Evolutionary conservation across 2,888 invertebrate species (phyloP).

Genomic region (Andrena marginata): DNA sequence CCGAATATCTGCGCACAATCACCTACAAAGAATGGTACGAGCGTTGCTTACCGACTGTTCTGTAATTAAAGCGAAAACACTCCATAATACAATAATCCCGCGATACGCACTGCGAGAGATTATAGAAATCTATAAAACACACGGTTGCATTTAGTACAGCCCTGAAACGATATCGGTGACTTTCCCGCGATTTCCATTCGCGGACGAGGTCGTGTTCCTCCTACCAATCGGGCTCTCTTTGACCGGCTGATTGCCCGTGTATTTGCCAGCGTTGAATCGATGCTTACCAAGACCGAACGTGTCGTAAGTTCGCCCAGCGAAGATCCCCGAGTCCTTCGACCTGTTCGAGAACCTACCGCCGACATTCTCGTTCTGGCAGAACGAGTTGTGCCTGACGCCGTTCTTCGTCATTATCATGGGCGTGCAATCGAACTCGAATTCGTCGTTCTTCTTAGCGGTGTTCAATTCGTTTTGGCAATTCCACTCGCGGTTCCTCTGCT

Average conservation of each 20-base stretch:
- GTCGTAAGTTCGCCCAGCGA: conserved; percentile 79
- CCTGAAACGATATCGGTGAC: conserved; percentile 83
- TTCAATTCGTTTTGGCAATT: conserved; percentile 73
- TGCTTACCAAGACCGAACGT: conserved; percentile 82
- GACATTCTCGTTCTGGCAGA: conserved; percentile 67
- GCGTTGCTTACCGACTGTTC: background rate
- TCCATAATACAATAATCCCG: conserved; percentile 5
- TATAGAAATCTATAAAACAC: background rate
- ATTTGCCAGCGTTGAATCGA: conserved; percentile 83
- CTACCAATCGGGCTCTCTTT: conserved; percentile 68
- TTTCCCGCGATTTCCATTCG: conserved; percentile 79
- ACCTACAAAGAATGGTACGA: conserved; percentile 8
- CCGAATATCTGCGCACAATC: conserved; percentile 2
- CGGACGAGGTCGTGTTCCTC: conserved; percentile 75
- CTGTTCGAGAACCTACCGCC: conserved; percentile 68
- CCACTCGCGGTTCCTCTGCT: conserved; percentile 71
- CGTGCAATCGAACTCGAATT: conserved; percentile 50
- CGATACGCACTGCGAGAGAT: background rate
- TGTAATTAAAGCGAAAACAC: conserved; percentile 26
- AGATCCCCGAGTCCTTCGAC: conserved; percentile 77
- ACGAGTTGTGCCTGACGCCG: conserved; percentile 65
- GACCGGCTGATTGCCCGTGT: conserved; percentile 78
- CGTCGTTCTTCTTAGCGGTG: conserved; percentile 59
- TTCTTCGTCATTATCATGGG: conserved; percentile 58
- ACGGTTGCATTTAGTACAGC: conserved; percentile 75